Conservation (phyloP, 2,888 invertebrate genomes). For the Trichogramma evanescens region DNA sequence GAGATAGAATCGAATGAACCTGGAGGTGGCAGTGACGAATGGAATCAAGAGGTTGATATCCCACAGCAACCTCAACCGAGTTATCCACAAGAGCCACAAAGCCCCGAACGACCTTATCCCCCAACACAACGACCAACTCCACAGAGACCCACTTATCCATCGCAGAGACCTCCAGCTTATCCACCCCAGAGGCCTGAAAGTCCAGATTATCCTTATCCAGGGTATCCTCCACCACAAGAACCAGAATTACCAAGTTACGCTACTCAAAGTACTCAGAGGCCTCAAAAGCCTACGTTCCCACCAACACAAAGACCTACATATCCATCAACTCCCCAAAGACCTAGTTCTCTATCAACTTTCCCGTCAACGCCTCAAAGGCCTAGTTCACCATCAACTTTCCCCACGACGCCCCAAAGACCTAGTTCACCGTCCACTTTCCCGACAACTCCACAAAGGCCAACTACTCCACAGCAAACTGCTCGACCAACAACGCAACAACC, state of each 20-base stretch:
- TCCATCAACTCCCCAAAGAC: conserved; percentile 9
- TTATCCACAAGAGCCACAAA: background rate
- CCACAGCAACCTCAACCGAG: background rate
- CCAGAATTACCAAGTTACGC: conserved; percentile 10
- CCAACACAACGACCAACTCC: conserved; percentile 4
- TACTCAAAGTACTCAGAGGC: conserved; percentile 17
- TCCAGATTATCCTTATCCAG: conserved; percentile 12
- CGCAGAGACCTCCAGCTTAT: background rate
- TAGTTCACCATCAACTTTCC: background rate
- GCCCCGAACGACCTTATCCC: conserved; percentile 5
- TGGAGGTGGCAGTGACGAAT: background rate
- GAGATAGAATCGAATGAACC: conserved; percentile 43
- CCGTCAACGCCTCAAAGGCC: background rate
- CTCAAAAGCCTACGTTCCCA: conserved; percentile 16
- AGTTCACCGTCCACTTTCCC: background rate
- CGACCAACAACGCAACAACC: background rate
- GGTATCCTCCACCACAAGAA: conserved; percentile 4
- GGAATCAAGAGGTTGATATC: conserved; percentile 6
- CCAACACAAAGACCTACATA: conserved; percentile 24
- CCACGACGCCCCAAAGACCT: background rate
- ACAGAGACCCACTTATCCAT: conserved; percentile 8
- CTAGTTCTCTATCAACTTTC: background rate
- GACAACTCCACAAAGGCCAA: conserved; percentile 16
- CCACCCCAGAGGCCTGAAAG: background rate
- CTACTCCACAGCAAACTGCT: conserved; percentile 4